phyloP scores from a whole-genome alignment of 2,113 vertebrate species.

The Mus spicilegus region DNA sequence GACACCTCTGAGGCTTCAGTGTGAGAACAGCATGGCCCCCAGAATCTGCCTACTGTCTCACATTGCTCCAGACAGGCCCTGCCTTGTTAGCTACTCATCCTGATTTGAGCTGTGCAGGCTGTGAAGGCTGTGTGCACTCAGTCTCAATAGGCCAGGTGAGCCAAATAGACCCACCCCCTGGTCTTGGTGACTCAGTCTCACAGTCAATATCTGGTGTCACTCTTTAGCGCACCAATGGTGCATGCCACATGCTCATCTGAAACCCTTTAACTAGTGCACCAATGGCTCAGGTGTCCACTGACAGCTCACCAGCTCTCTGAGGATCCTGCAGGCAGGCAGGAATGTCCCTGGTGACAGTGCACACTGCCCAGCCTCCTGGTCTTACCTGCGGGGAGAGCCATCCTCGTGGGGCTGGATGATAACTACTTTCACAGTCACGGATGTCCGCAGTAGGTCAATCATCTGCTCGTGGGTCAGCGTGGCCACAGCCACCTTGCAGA shows the following conservation, averaged over 20 bases:
- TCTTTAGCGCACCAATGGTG: not conserved
- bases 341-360: fast-evolving
- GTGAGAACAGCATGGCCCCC: too few species aligned
- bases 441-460: conserved; percentile 97
- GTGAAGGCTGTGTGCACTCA: not conserved
- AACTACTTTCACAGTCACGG: conserved; percentile 95
- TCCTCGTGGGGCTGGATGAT: conserved; percentile 97
- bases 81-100: not conserved
- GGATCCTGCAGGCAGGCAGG: not conserved
- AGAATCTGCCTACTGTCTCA: too few species aligned
- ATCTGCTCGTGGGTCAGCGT: conserved; percentile 98
- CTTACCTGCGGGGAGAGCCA: conserved; percentile 95
- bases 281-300: not conserved
- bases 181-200: conserved; percentile 2
- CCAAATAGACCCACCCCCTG: fast-evolving
- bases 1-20: not conserved
- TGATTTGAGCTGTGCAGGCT: not conserved
- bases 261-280: not conserved
- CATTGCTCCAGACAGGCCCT: not conserved
- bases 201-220: not conserved
- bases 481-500: conserved; percentile 97
- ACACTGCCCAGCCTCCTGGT: not conserved
- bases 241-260: not conserved
- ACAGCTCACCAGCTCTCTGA: not conserved
- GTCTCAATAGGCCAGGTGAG: too few species aligned